These are phyloP conservation scores for Scelioninae gen. 2 DNA, from an alignment of 2,888 invertebrate species.

Conservation along the genomic window DNA sequence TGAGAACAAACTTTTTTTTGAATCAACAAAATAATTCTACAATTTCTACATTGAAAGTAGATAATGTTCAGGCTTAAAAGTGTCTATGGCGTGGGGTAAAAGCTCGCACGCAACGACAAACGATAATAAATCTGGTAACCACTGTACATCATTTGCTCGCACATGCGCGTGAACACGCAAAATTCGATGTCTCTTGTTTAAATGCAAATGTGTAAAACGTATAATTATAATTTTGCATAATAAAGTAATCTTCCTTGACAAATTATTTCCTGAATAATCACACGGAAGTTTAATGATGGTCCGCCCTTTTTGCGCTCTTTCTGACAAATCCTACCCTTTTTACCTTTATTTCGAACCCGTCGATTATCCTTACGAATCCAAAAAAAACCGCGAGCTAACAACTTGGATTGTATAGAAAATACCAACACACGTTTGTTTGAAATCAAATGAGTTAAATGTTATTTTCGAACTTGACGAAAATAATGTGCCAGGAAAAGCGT, in stretches of 20 bases:
- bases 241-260: conserved; percentile 16
- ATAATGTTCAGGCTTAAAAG: conserved; percentile 27
- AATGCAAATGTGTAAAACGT: conserved; percentile 53
- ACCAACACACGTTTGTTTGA: no score
- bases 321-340: no score
- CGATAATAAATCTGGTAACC: conserved; percentile 41
- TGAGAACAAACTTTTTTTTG: no score
- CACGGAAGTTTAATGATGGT: conserved; percentile 12
- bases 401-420: no score
- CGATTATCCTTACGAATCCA: no score
- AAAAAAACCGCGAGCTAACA: no score
- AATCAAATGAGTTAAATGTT: no score
- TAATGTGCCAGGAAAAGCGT: no score
- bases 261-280: conserved; percentile 2
- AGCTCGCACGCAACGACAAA: conserved; percentile 34
- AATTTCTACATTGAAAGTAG: conserved; percentile 26
- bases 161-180: conserved; percentile 13
- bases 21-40: no score
- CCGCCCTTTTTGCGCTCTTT: background rate
- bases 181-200: conserved; percentile 46
- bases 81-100: conserved; percentile 26
- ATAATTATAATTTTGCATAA: conserved; percentile 53
- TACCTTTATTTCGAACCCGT: no score
- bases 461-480: no score
- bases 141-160: conserved; percentile 36